Conservation (phyloP, 2,888 invertebrate genomes). For the Lamproptera curius region DNA sequence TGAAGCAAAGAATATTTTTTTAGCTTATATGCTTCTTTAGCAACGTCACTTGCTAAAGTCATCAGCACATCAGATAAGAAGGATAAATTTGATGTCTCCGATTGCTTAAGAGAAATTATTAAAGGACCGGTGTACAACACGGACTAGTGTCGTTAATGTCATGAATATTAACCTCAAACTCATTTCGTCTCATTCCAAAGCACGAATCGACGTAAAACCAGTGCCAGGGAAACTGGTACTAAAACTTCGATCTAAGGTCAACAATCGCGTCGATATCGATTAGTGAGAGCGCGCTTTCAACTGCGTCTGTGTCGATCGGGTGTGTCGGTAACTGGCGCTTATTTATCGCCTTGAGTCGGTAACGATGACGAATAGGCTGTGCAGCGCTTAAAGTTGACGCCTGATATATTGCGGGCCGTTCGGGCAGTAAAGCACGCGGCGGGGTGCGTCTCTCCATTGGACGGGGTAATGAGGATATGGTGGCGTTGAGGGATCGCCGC, state of each 20-base stretch:
- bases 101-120: constrained; percentile 23
- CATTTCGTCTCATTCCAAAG: constrained; percentile 37
- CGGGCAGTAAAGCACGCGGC: constrained; percentile 69
- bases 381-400: constrained; percentile 65
- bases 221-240: constrained; percentile 39
- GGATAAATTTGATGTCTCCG: constrained; percentile 21
- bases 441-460: constrained; percentile 71
- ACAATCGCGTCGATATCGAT: constrained; percentile 33
- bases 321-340: constrained; percentile 48
- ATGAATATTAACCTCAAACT: constrained; percentile 60
- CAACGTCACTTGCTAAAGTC: no score
- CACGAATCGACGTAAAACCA: constrained; percentile 38
- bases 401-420: constrained; percentile 68
- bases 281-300: constrained; percentile 58
- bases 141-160: constrained; percentile 32
- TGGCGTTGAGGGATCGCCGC: constrained; percentile 66
- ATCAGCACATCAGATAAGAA: constrained; percentile 17
- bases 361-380: constrained; percentile 77
- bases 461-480: constrained; percentile 54
- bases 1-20: no score
- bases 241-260: constrained; percentile 35
- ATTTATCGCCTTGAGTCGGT: constrained; percentile 61
- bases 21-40: no score
- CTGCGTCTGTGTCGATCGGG: constrained; percentile 64
- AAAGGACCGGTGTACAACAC: constrained; percentile 4